phyloP scores from a whole-genome alignment of 2,113 vertebrate species.

The Suncus etruscus region DNA sequence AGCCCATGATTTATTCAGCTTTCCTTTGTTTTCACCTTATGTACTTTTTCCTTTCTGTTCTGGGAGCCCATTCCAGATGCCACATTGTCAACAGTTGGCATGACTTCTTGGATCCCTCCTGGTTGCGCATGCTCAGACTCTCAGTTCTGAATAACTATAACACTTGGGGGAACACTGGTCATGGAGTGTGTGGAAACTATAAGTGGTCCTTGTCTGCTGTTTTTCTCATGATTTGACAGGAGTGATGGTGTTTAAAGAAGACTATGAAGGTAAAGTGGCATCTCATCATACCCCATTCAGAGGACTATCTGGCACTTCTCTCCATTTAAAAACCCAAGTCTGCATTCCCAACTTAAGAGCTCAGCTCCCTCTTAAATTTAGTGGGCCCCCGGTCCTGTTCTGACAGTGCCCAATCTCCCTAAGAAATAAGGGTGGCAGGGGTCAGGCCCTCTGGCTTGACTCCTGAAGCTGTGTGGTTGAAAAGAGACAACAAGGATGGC shows the following conservation, averaged over 20 bases:
- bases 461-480: background rate
- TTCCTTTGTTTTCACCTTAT: background rate
- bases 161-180: background rate
- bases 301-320: background rate
- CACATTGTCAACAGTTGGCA: too few relatives aligned
- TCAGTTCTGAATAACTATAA: background rate
- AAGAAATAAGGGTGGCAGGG: accelerated
- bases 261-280: background rate
- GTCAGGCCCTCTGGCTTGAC: accelerated
- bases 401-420: accelerated
- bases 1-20: accelerated
- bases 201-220: background rate
- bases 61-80: background rate
- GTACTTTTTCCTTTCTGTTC: background rate
- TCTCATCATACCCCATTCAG: background rate
- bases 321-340: background rate
- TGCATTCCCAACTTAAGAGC: background rate
- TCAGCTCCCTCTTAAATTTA: background rate
- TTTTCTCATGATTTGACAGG: background rate
- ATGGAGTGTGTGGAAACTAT: background rate
- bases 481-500: background rate
- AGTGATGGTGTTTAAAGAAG: background rate
- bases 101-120: too few relatives aligned
- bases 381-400: accelerated
- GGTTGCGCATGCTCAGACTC: background rate